phyloP scores from a whole-genome alignment of 2,113 vertebrate species.

The Indicator indicator region DNA sequence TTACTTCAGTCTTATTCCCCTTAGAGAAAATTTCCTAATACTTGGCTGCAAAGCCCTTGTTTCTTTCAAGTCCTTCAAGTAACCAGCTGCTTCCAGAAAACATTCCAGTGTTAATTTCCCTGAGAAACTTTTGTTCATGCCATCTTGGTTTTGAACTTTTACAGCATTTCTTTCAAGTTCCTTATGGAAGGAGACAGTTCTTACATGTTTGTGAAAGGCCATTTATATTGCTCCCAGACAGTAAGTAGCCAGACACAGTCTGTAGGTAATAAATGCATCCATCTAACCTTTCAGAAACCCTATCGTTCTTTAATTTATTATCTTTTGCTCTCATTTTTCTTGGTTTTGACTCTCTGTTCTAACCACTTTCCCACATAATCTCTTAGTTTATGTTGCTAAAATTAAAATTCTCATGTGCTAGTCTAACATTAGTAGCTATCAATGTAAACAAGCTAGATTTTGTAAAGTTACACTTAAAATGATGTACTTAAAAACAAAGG shows the following conservation, averaged over 20 bases:
- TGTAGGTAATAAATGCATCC: neutral
- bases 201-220: neutral
- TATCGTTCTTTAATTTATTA: neutral
- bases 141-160: constrained; percentile 14
- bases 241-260: neutral
- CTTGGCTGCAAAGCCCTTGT: neutral
- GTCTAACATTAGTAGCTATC: neutral
- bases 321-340: neutral
- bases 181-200: neutral
- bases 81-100: constrained; percentile 16
- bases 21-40: constrained; percentile 26
- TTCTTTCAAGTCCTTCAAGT: constrained; percentile 21
- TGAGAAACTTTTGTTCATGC: constrained; percentile 4
- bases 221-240: neutral
- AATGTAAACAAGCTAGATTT: neutral
- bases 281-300: neutral
- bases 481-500: neutral
- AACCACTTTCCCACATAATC: neutral
- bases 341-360: neutral
- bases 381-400: neutral
- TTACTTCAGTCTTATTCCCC: neutral
- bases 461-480: neutral
- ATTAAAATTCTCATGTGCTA: neutral
- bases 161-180: constrained; percentile 29
- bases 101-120: constrained; percentile 22